phyloP scores from a whole-genome alignment of 2,113 vertebrate species.

The Macquaria ambigua region DNA sequence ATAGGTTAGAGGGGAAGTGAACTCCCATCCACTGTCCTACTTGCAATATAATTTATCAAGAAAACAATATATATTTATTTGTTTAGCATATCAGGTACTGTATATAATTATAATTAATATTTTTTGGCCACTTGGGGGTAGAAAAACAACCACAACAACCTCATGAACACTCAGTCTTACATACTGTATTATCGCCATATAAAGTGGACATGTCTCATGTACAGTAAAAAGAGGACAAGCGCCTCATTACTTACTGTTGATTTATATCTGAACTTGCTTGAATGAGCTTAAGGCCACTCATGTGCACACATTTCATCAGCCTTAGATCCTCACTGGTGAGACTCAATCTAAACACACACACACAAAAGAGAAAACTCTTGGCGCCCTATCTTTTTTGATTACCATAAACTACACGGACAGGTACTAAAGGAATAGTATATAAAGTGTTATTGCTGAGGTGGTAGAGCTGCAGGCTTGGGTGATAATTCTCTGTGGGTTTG shows the following conservation, averaged over 20 bases:
- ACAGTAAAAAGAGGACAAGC: background rate
- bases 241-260: background rate
- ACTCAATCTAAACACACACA: background rate
- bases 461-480: background rate
- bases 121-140: background rate
- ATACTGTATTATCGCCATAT: background rate
- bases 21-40: background rate
- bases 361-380: background rate
- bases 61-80: background rate
- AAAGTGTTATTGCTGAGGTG: background rate
- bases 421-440: background rate
- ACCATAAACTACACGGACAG: conserved; percentile 1
- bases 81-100: background rate
- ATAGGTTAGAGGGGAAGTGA: background rate
- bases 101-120: background rate
- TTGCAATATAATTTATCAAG: background rate
- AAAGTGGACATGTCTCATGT: background rate
- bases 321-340: background rate
- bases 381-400: background rate
- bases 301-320: background rate
- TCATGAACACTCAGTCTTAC: background rate
- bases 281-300: background rate
- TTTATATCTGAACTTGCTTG: background rate
- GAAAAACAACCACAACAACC: background rate
- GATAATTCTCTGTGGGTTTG: background rate